These are phyloP conservation scores for Gnathonemus echidnorhynchus DNA, from an alignment of 2,113 vertebrate genomes.

Conservation along the genomic window DNA sequence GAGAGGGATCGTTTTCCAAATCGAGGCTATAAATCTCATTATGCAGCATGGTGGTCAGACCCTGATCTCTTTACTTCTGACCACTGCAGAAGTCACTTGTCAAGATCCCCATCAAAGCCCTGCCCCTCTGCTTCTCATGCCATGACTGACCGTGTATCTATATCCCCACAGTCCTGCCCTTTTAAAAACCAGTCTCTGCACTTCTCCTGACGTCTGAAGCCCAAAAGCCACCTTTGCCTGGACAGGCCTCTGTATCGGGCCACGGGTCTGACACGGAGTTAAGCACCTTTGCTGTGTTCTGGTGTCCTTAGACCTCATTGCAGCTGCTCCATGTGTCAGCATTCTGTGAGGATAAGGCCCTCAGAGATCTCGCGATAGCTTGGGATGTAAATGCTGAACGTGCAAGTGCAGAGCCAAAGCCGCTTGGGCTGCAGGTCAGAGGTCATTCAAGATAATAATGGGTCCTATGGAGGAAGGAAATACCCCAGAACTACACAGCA, in stretches of 20 bases:
- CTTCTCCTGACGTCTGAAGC: neutral
- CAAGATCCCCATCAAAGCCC: too few species aligned
- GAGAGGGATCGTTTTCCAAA: neutral
- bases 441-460: neutral
- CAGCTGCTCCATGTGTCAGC: neutral
- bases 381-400: neutral
- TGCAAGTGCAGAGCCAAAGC: neutral
- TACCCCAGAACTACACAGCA: neutral
- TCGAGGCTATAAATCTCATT: too few species aligned
- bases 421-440: neutral
- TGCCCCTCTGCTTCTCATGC: neutral
- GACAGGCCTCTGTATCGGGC: neutral
- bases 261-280: neutral
- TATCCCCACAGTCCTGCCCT: neutral
- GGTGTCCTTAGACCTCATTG: neutral
- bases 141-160: neutral
- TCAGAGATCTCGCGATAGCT: neutral
- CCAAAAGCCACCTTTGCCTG: neutral
- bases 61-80: too few species aligned
- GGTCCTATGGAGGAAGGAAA: neutral
- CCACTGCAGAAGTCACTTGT: too few species aligned
- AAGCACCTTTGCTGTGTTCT: neutral
- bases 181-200: neutral
- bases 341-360: neutral
- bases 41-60: too few species aligned